Base-by-base conservation (phyloP, 2,888 invertebrate species). In the Drosophila stalkeri region DNA sequence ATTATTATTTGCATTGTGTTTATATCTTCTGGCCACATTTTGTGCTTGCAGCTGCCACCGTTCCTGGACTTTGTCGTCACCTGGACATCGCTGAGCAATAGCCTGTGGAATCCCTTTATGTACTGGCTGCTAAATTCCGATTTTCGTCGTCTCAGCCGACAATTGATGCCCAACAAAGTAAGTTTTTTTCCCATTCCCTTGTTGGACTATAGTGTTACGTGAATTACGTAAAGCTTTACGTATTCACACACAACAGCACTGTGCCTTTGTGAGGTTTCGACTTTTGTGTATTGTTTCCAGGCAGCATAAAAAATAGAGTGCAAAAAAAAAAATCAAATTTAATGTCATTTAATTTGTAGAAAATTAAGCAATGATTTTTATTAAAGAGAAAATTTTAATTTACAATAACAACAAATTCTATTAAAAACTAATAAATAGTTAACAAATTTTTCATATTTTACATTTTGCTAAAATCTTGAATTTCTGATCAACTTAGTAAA, bases 41-140 rank as follows among this genome's bases (percentile, higher is more conserved):
- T 59, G 12, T 47, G 18, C 27, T 47, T 89, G 31, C 93, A 96
- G 95, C 95, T 97, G 71, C 97, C 97, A 2, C 96, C 96, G 41
- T 95, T 96, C 73, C 93, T 97, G 85, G 97, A 97, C 92, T 97
- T 97, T 92, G 94, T 97, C 67, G 96, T 97, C 70, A 97, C 97
- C 59, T 97, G 97, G 97, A 93, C 97, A 82, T 97, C 97, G 5
- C 94, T 97, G 64, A 97, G 97, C 92, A 97, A 97, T 94, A 97
- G 97, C 92, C 96, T 97, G 92, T 97, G 97, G 97, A 97, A 97
- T 93, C 97, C 97, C 2, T 97, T 97, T 91, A 95, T 97, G 68
- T 97, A 97, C 92, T 97, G 97, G 97, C 94, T 97, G 52, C 94
- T 97, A 81, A 97, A 97, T 93, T 96, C 96, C 91, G 96, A 97